Base-by-base conservation (phyloP, 1,140 invertebrate genomes). In the Drepana arcuata region DNA sequence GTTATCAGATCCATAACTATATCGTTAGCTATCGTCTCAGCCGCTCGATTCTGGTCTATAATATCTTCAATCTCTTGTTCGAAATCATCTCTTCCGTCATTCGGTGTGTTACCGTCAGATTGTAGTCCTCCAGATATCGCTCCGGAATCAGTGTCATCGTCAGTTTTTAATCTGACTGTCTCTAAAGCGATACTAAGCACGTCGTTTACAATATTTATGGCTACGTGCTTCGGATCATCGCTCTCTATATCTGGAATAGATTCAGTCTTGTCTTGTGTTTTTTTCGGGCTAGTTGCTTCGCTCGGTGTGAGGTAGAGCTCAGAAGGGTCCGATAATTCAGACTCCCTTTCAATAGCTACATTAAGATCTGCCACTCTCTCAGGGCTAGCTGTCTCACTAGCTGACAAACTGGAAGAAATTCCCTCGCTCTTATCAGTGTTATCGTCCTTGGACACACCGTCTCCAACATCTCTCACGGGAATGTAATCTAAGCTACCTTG, bases 261-360 rank as follows among this genome's bases (percentile, higher is more conserved):
- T 26, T 85, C 83, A 37, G 82, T 79, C 58, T 82, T 77, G 48
- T 82, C 78, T 56, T 61, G 54, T 39, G 48, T 55, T 71, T 77
- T 81, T 48, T 69, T 80, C 51, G 81, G 83, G 47, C 81, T 84
- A 39, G 78, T 83, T 5, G 77, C 83, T 65, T 88, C 87, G 28
- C 86, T 88, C 7, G 87, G 86, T 34, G 87, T 88, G 32, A 88
- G 62, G 56, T 88, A 88, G 18, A 86, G 79, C 47, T 88, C 87
- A 25, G 87, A 88, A 43, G 81, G 87, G 57, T 88, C 87, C 14
- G 82, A 84, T 9, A 83, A 37, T 53, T 84, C 82, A 21, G 78
- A 80, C 57, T 84, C 83, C 28, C 80, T 67, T 44, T 77, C 61
- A 16, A 62, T 59, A 9, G 61, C 41, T 0, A 74, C 52, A 26